Evolutionary conservation across 1,140 invertebrate genomes (phyloP).

Genomic region (Pectinophora gossypiella): DNA sequence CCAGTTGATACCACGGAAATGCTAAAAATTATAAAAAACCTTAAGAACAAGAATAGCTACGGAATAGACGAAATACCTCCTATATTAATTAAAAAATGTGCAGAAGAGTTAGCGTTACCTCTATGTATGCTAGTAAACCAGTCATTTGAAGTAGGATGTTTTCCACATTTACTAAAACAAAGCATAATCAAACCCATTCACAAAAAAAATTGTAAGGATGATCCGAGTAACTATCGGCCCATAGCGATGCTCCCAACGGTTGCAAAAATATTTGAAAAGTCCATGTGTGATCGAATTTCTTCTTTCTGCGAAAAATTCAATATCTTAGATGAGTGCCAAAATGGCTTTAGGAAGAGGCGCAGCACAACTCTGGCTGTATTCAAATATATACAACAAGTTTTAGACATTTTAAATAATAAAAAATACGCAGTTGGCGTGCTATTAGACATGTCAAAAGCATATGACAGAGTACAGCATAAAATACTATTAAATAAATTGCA

Average conservation of each 20-base stretch:
- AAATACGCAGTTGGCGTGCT: no score
- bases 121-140: neutral
- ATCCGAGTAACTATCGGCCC: neutral
- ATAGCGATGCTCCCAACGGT: neutral
- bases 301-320: no score
- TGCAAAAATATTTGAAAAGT: neutral
- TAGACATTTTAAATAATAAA: no score
- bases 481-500: no score
- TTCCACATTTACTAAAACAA: neutral
- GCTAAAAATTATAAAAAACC: neutral
- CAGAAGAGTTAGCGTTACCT: neutral
- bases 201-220: neutral
- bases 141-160: neutral
- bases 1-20: neutral
- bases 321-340: no score
- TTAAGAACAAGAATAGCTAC: no score
- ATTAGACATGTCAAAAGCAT: no score
- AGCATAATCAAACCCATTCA: neutral
- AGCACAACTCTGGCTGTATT: no score
- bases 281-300: neutral
- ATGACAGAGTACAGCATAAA: no score
- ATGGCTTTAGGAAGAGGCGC: no score
- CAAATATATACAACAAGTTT: no score
- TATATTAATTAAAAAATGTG: neutral
- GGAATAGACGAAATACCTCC: neutral